These are phyloP conservation scores for Agapornis roseicollis DNA, from an alignment of 2,113 vertebrate species.

Conservation along the genomic window DNA sequence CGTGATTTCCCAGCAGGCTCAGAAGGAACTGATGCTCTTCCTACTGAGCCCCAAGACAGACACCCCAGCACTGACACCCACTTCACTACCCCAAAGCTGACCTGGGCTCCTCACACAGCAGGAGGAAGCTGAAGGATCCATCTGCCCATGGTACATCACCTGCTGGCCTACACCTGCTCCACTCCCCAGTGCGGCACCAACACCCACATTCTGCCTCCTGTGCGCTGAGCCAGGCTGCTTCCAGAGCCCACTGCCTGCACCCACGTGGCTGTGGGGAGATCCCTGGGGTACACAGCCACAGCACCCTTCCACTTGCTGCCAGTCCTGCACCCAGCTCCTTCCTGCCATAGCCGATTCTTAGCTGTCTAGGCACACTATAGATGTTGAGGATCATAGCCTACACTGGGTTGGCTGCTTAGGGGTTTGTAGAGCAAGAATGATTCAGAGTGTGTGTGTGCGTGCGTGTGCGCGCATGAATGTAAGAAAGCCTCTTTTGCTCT, in stretches of 20 bases:
- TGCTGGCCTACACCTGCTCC: neutral
- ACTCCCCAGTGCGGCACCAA: neutral
- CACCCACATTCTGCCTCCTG: rapidly evolving
- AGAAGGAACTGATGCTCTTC: neutral
- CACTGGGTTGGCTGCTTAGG: neutral
- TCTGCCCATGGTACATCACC: rapidly evolving
- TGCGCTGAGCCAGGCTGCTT: rapidly evolving
- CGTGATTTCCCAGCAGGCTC: neutral
- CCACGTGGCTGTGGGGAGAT: rapidly evolving
- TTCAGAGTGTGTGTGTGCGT: rapidly evolving
- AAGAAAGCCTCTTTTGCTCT: neutral
- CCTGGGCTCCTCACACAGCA: rapidly evolving
- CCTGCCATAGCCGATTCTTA: rapidly evolving
- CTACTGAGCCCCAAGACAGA: neutral
- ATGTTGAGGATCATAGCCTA: neutral
- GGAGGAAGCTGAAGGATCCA: neutral
- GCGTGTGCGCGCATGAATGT: neutral
- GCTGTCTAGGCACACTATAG: neutral
- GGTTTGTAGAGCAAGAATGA: neutral
- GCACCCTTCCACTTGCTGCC: rapidly evolving
- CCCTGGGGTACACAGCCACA: rapidly evolving
- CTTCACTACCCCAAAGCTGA: neutral
- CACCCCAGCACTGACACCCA: too few species aligned
- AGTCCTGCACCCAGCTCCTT: neutral
- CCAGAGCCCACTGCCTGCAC: rapidly evolving